Evolutionary conservation across 2,888 invertebrate genomes (phyloP), one percentile per base, ranked within the genome.

Genomic region (Lycia hirtaria): DNA sequence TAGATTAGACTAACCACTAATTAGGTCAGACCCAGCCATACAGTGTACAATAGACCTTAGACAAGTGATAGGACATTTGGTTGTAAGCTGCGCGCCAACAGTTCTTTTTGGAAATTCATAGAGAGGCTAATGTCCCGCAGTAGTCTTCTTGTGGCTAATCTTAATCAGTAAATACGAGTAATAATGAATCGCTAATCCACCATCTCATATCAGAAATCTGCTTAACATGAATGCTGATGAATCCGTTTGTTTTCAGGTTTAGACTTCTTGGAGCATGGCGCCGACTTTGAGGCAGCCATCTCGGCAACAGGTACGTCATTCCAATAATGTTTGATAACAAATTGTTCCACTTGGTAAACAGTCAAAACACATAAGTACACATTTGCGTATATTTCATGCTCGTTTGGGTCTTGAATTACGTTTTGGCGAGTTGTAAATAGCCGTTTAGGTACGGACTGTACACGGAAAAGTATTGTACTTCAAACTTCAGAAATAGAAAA

Each of bases 221-320:
- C n/a, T n/a, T n/a, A n/a, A n/a, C n/a, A n/a, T 7, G 4, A 45
- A 47, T 15, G 35, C 17, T 47, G 9, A 26, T 20, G 48, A 24
- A 26, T 1, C 52, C 0, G 72, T 58, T 65, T 67, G 63, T 33
- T 84, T 93, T 71, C 89, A 95, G 95, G 95, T 88, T 92, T 95
- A 89, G 95, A 95, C 86, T 95, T 95, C 83, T 93, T 95, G 81
- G 95, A 94, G 79, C 94, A 94, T 92, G 95, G 95, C 68, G 94
- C 95, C 76, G 95, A 95, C 84, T 95, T 95, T 84, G 95, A 95
- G 86, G 93, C 94, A 72, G 95, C 95, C 64, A 93, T 95, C 72
- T 94, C 94, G 76, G 94, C 94, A 60, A 94, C 95, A 81, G 95
- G 95, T 95, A 78, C 87, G 88, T 24, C 14, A 19, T 78, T 17